Evolutionary conservation across 2,888 invertebrate species (phyloP).

Genomic region (Tetranychus truncatus): DNA sequence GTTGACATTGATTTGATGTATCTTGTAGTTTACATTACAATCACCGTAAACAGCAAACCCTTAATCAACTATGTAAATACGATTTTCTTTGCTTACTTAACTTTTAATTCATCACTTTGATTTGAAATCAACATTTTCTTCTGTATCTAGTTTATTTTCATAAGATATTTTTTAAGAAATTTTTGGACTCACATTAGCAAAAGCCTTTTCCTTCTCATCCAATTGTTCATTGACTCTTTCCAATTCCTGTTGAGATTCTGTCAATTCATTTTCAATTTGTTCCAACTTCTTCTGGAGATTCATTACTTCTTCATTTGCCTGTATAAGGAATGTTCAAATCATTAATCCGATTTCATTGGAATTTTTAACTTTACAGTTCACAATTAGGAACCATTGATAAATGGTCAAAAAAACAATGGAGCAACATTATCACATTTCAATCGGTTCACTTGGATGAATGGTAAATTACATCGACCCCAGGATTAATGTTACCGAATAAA

Average conservation of each 20-base stretch:
- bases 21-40: too few species aligned
- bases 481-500: too few species aligned
- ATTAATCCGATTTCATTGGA: background rate
- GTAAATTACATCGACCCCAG: too few species aligned
- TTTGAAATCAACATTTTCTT: too few species aligned
- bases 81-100: too few species aligned
- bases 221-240: slow-evolving; percentile 86
- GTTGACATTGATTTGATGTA: too few species aligned
- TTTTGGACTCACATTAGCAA: slow-evolving; percentile 74
- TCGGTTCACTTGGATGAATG: background rate
- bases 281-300: slow-evolving; percentile 98
- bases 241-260: slow-evolving; percentile 89
- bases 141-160: too few species aligned
- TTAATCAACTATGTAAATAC: too few species aligned
- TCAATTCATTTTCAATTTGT: slow-evolving; percentile 93
- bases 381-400: background rate
- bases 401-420: too few species aligned
- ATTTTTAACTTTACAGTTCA: background rate
- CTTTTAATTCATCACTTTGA: too few species aligned
- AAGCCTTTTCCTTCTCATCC: slow-evolving; percentile 93
- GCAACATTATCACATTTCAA: background rate
- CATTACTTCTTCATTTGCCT: slow-evolving; percentile 62
- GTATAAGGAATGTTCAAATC: background rate
- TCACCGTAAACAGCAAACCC: too few species aligned
- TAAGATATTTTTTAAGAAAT: background rate